phyloP scores from a whole-genome alignment of 2,113 vertebrate genomes.

The Varanus salvator region DNA sequence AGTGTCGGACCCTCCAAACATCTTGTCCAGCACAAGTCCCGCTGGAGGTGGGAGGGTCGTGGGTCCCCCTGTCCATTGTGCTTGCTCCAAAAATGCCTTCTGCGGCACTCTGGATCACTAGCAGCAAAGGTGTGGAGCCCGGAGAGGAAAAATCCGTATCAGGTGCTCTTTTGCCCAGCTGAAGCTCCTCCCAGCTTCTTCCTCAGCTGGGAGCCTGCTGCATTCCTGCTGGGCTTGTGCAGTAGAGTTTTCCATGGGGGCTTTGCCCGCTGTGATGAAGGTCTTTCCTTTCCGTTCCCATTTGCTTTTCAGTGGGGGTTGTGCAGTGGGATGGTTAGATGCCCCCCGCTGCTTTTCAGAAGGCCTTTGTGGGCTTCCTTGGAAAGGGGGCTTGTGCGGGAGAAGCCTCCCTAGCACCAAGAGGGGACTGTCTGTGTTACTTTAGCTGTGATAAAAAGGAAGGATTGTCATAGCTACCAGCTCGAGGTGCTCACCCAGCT shows the following conservation, averaged over 20 bases:
- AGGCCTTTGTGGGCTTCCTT: background rate
- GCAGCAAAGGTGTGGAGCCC: background rate
- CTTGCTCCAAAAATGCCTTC: background rate
- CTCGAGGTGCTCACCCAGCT: background rate
- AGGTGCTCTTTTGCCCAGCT: background rate
- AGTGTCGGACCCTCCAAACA: no score
- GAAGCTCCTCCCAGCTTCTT: background rate
- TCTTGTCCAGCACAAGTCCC: background rate
- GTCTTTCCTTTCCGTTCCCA: background rate
- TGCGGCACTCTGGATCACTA: background rate
- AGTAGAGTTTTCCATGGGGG: background rate
- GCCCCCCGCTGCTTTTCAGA: no score
- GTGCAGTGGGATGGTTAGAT: no score
- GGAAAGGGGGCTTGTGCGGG: background rate
- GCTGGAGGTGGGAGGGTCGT: background rate
- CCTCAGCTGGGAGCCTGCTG: no score
- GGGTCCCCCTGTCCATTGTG: no score
- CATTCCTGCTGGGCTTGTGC: background rate
- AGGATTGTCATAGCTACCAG: background rate
- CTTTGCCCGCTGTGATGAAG: background rate
- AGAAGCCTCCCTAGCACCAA: no score
- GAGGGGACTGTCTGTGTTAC: no score
- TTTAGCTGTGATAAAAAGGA: background rate
- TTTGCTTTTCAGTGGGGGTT: background rate
- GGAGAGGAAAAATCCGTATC: background rate